A percentile compares a stretch with the other conserved stretches of the same genome.
These are phyloP conservation scores for Conger conger DNA, from an alignment of 2,113 vertebrate species.

Conservation along the genomic window DNA sequence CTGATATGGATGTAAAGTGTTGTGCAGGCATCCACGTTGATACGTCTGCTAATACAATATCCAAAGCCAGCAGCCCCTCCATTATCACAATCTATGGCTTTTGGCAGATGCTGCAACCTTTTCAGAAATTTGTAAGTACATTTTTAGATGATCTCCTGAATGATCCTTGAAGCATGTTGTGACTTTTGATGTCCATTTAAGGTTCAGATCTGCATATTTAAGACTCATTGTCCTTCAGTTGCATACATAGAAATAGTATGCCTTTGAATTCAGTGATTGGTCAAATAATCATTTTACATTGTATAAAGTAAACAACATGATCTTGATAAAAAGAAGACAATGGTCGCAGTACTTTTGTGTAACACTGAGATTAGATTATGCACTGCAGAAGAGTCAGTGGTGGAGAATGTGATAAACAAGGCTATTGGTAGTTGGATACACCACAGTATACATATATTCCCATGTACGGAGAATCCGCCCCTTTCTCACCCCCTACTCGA, in stretches of 20 bases:
- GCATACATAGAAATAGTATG: conserved; percentile 44
- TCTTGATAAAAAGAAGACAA: too few species aligned
- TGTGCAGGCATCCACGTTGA: not conserved
- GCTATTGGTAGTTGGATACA: too few species aligned
- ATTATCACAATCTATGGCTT: conserved; percentile 28
- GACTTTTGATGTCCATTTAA: conserved; percentile 54
- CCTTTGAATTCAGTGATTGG: conserved; percentile 1
- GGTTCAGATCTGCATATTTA: conserved; percentile 54
- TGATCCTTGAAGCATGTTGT: conserved; percentile 63
- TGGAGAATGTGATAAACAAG: too few species aligned
- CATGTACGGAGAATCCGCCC: too few species aligned
- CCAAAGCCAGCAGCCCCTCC: conserved; percentile 27
- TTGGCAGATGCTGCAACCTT: conserved; percentile 46
- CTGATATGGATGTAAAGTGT: not conserved
- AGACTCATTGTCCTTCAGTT: conserved; percentile 49
- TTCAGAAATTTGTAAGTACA: conserved; percentile 41
- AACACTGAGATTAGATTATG: too few species aligned
- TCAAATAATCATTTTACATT: too few species aligned
- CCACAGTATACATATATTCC: too few species aligned
- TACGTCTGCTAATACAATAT: conserved; percentile 27
- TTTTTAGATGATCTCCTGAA: conserved; percentile 52
- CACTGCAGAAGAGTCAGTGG: too few species aligned
- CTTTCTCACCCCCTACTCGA: too few species aligned
- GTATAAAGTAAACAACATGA: too few species aligned
- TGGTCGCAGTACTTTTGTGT: too few species aligned